Conservation (phyloP, 2,113 vertebrate species). For the Ondatra zibethicus region DNA sequence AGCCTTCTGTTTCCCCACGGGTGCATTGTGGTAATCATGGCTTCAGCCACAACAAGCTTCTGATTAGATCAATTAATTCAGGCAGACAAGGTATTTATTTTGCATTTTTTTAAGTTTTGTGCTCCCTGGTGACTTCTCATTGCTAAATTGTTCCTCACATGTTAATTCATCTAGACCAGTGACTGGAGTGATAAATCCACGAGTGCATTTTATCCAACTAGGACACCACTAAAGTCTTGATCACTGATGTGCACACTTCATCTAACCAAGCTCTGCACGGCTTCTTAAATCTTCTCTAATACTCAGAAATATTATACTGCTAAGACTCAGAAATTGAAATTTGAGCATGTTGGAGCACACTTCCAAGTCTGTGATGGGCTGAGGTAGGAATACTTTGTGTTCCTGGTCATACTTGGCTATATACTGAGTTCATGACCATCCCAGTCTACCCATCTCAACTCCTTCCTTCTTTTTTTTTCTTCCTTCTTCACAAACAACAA, state of each 20-base stretch:
- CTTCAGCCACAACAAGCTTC: constrained; percentile 53
- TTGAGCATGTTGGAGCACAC: not conserved
- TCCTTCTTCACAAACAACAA: not conserved
- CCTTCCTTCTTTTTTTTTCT: no score
- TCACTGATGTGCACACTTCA: not conserved
- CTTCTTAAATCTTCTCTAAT: constrained; percentile 7
- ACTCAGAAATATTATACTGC: not conserved
- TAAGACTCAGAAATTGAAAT: constrained; percentile 11
- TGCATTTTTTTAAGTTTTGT: constrained; percentile 72
- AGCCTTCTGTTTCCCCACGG: constrained; percentile 23
- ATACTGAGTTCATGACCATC: not conserved
- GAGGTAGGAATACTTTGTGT: not conserved
- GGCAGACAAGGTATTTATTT: constrained; percentile 69
- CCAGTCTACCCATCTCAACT: no score
- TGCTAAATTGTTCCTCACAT: constrained; percentile 55
- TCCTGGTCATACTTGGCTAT: not conserved
- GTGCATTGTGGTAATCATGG: constrained; percentile 10
- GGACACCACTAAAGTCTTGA: not conserved
- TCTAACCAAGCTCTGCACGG: not conserved
- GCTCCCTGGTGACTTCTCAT: constrained; percentile 61
- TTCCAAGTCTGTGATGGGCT: not conserved
- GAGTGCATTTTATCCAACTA: constrained; percentile 48
- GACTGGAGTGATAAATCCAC: constrained; percentile 49
- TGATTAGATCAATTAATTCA: constrained; percentile 76
- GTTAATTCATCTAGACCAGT: constrained; percentile 35